Percentiles rank a stretch among this genome's conserved stretches.
Evolutionary conservation across 2,113 vertebrate species (phyloP).

Genomic region (Equus przewalskii): DNA sequence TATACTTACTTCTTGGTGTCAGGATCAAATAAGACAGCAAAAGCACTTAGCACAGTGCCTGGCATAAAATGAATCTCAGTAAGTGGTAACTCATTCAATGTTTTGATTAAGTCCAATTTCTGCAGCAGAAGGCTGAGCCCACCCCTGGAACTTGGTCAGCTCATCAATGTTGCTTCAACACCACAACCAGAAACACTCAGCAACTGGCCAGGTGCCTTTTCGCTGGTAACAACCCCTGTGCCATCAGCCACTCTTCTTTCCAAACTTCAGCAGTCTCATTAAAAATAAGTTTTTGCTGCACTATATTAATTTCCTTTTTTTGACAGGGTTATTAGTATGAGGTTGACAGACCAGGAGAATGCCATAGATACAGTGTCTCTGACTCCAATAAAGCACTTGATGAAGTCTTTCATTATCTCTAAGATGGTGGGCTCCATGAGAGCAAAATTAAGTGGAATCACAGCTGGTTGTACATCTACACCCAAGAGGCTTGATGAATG

Average conservation of each 20-base stretch:
- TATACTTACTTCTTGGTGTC: not conserved
- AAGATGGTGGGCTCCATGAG: not conserved
- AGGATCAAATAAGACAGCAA: not conserved
- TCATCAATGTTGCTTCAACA: not conserved
- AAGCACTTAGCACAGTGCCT: not conserved
- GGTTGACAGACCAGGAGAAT: constrained; percentile 50
- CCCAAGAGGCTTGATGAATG: constrained; percentile 47
- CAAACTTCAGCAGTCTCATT: constrained; percentile 48
- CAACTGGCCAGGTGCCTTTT: not conserved
- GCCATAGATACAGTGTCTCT: not conserved
- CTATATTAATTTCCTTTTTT: constrained; percentile 49
- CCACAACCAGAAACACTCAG: not conserved
- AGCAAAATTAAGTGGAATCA: constrained; percentile 47
- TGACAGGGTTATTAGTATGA: constrained; percentile 58
- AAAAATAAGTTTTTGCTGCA: constrained; percentile 34
- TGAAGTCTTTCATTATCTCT: constrained; percentile 56
- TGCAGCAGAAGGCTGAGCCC: not conserved
- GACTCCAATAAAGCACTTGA: constrained; percentile 45
- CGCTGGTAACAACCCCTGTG: not conserved
- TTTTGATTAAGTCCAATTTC: not conserved
- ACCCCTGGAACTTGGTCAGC: not conserved
- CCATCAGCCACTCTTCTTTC: not conserved
- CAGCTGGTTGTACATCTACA: constrained; percentile 36
- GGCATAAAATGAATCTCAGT: not conserved
- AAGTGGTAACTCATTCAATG: not conserved